These are phyloP conservation scores for Bimastos eiseni DNA, from an alignment of 2,888 invertebrate genomes.

Conservation along the genomic window DNA sequence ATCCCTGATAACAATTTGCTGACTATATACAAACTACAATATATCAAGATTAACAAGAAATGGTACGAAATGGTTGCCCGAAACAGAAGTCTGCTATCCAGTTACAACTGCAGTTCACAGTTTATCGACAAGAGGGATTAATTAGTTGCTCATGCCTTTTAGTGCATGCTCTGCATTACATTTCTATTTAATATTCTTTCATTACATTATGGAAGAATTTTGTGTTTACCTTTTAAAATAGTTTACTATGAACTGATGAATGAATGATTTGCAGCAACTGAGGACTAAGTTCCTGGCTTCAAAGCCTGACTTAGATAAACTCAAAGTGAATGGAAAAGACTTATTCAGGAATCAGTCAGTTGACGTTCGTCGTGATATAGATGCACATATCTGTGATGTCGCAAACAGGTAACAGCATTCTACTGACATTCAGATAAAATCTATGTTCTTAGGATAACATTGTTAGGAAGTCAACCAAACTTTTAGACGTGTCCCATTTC, in stretches of 20 bases:
- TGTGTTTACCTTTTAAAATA: neutral
- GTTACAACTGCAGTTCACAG: neutral
- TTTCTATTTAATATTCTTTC: neutral
- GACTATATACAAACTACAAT: too few species aligned
- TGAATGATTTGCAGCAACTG: neutral
- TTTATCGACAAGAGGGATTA: too few species aligned
- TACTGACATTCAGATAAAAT: neutral
- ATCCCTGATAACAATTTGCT: too few species aligned
- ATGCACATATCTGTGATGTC: neutral
- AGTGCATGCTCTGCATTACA: too few species aligned
- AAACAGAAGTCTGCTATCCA: neutral
- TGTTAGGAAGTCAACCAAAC: too few species aligned
- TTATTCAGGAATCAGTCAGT: neutral
- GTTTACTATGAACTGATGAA: neutral
- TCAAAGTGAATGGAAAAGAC: neutral
- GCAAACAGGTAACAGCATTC: neutral
- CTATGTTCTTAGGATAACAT: neutral
- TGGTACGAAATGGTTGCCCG: neutral
- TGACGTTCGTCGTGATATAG: neutral
- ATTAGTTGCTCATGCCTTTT: too few species aligned
- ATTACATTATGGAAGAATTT: neutral
- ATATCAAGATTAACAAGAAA: neutral
- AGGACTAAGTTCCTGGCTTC: conserved; percentile 13
- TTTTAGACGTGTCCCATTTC: too few species aligned
- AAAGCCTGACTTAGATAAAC: neutral